Conservation (phyloP, 2,113 vertebrate genomes). For the Percopsis transmontana region DNA sequence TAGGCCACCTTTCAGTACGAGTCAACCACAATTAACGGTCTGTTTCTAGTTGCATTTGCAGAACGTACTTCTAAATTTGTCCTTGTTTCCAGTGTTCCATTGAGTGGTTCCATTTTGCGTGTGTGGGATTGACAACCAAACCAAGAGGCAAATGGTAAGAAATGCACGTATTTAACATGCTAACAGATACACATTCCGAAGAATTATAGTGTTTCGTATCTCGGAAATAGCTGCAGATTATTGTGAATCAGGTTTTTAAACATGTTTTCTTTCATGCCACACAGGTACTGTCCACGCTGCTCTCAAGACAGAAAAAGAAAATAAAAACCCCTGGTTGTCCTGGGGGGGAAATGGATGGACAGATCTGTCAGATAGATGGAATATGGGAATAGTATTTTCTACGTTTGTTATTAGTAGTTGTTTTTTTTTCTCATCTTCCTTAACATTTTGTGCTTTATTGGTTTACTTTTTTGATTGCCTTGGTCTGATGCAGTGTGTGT, state of each 20-base stretch:
- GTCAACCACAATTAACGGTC: not conserved
- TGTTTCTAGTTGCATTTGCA: not conserved
- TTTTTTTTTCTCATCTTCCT: slow-evolving; percentile 62
- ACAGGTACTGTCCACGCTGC: slow-evolving; percentile 82
- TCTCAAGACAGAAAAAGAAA: slow-evolving; percentile 81
- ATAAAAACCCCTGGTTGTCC: slow-evolving; percentile 50
- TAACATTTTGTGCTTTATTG: slow-evolving; percentile 69
- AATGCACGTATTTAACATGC: not conserved
- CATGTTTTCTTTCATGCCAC: not conserved
- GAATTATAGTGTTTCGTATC: not conserved
- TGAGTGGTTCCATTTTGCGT: slow-evolving; percentile 99
- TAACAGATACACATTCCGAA: not conserved
- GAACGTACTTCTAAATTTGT: not conserved
- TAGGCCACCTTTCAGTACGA: not conserved
- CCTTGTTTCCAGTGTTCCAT: slow-evolving; percentile 88
- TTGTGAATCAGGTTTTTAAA: not conserved
- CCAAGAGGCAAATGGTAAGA: slow-evolving; percentile 98
- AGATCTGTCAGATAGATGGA: slow-evolving; percentile 29
- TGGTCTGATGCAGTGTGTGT: slow-evolving; percentile 58
- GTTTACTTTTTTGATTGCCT: slow-evolving; percentile 58
- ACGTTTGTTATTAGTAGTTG: slow-evolving; percentile 55
- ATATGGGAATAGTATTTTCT: slow-evolving; percentile 54
- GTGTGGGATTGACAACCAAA: slow-evolving; percentile 95
- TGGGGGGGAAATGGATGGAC: slow-evolving; percentile 44
- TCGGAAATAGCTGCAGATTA: too few relatives aligned